Base-by-base conservation (phyloP, 2,113 vertebrate species). In the Stigmatopora nigra region DNA sequence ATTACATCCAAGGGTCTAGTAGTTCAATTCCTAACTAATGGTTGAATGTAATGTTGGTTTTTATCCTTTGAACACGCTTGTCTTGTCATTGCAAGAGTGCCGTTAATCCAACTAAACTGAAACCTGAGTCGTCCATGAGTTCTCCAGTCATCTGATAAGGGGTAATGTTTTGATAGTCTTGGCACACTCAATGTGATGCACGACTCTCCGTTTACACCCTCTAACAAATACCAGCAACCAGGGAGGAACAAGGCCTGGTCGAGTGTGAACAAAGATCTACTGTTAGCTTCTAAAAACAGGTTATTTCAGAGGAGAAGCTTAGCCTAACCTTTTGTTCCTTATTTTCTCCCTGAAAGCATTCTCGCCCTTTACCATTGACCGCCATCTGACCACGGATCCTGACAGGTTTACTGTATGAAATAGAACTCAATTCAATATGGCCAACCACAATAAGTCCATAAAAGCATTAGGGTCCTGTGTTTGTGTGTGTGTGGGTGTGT, bases 141-240 rank as follows among this genome's bases (percentile, higher is more conserved):
- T 61, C 41, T 55, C 69, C 84, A 82, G 87, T 88, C 90, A 88
- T 87, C 88, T 91, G 92, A 89, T 92, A 91, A 90, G 88, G 84
- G 84, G 67, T 81, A 86, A 79, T 90, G 89, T 90, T 89, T 82
- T 92, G 88, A 90, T 92, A 90, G 91, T 75, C 84, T 88, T 85
- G 72, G 67, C 67, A 77, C 76, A 68, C 79, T 82, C 73, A 62
- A 72, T 63, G 63, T 82, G 82, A 87, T 85, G 80, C 84, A 84
- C 71, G 70, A 69, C 75, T 77, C 71, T 79, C 77, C 69, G 81
- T 88, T 89, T 86, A 87, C 82, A 80, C 80, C 82, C 84, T 75
- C 81, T 78, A 78, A 85, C 81, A 85, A 88, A 88, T 82, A 87
- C 80, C 78, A 77, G 83, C 16, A 13, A 73, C 77, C 19, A 0